Conservation (phyloP, 2,113 vertebrate genomes). For the Chionodraco myersi region DNA sequence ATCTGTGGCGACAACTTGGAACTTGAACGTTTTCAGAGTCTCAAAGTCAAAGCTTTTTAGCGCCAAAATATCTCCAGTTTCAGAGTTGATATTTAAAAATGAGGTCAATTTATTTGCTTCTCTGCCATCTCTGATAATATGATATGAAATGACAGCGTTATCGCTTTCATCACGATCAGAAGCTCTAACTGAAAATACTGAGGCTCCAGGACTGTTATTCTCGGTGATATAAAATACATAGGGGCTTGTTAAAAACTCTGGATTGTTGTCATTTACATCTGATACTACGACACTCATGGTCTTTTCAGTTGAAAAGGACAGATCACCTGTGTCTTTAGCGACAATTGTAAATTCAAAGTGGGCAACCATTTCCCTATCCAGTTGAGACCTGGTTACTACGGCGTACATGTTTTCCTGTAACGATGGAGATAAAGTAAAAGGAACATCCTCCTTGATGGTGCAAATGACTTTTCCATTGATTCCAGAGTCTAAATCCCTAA, state of each 20-base stretch:
- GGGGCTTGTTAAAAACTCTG: too few species aligned
- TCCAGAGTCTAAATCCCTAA: conserved; percentile 77
- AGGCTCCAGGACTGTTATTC: too few species aligned
- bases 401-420: conserved; percentile 77
- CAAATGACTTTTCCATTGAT: conserved; percentile 79
- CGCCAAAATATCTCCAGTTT: background rate
- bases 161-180: too few species aligned
- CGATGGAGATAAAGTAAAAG: conserved; percentile 78
- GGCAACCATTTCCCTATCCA: conserved; percentile 76
- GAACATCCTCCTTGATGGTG: conserved; percentile 69
- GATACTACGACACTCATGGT: conserved; percentile 65
- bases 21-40: too few species aligned
- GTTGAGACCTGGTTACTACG: conserved; percentile 43
- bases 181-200: too few species aligned
- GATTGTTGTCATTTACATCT: conserved; percentile 75
- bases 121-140: too few species aligned
- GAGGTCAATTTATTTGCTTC: too few species aligned
- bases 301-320: conserved; percentile 67
- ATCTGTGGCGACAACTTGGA: too few species aligned
- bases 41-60: too few species aligned
- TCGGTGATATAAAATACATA: too few species aligned
- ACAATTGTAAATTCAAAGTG: conserved; percentile 65
- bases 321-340: conserved; percentile 74
- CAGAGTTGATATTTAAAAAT: background rate
- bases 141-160: too few species aligned